Evolutionary conservation across 2,797 vertebrate species (phyloP).

Genomic region (Protonibea diacanthus): DNA sequence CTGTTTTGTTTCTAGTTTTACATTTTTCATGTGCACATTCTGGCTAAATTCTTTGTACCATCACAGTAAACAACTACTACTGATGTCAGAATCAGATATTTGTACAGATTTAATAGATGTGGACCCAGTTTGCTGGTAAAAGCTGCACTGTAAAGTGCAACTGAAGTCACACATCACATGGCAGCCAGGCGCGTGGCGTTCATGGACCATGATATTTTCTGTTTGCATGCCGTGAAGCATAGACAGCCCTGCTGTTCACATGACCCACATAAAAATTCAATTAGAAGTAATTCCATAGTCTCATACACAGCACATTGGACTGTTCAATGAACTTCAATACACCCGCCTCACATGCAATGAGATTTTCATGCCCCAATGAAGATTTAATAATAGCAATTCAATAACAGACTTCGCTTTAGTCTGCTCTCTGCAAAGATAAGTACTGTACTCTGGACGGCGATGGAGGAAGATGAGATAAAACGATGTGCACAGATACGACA

Average conservation of each 20-base stretch:
- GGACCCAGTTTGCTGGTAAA: conserved; percentile 17
- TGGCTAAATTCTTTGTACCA: neutral
- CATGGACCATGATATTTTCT: conserved; percentile 40
- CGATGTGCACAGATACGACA: conserved; percentile 25
- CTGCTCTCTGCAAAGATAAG: conserved; percentile 42
- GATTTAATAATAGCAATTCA: conserved; percentile 70
- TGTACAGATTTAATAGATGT: conserved; percentile 6
- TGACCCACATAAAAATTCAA: conserved; percentile 67
- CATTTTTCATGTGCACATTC: neutral
- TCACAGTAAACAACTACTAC: neutral
- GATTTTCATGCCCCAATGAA: conserved; percentile 70
- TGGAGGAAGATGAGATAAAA: conserved; percentile 54
- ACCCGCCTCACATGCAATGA: conserved; percentile 51
- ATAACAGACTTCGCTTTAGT: conserved; percentile 54
- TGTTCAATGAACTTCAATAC: conserved; percentile 71
- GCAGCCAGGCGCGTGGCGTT: conserved; percentile 34
- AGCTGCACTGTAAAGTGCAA: conserved; percentile 5
- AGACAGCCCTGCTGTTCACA: conserved; percentile 45
- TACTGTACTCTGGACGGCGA: conserved; percentile 33
- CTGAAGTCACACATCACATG: conserved; percentile 34
- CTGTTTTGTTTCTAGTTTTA: neutral
- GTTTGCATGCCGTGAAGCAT: conserved; percentile 50
- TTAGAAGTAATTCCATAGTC: conserved; percentile 67
- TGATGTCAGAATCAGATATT: conserved; percentile 17
- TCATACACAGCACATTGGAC: conserved; percentile 50